A percentile compares a stretch with the other conserved stretches of the same genome.
Conservation (phyloP, 1,140 invertebrate species). For the Adelges cooleyi region DNA sequence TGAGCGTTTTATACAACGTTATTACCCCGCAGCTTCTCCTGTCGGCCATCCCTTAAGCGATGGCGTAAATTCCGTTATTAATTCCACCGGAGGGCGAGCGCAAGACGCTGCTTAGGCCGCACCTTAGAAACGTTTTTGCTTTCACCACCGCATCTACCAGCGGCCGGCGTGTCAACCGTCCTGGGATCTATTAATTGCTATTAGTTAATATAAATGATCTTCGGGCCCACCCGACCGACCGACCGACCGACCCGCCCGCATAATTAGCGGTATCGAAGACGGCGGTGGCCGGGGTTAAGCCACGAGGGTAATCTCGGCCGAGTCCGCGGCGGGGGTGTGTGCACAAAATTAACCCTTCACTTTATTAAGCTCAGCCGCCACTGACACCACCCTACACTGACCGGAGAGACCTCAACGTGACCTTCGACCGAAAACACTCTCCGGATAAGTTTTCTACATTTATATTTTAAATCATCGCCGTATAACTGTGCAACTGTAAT, state of each 20-base stretch:
- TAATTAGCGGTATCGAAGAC: conserved; percentile 17
- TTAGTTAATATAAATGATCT: conserved; percentile 28
- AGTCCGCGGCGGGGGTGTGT: background rate
- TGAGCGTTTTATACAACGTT: background rate
- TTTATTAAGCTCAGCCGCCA: conserved; percentile 1
- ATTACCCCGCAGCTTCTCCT: background rate
- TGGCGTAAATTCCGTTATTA: background rate
- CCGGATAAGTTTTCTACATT: no score
- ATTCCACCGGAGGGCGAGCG: background rate
- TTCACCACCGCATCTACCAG: background rate
- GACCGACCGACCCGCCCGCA: background rate
- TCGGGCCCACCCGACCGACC: background rate
- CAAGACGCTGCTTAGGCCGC: background rate
- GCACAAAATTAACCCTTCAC: conserved; percentile 25
- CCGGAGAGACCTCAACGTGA: background rate
- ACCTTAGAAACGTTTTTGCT: conserved; percentile 10
- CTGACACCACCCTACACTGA: background rate
- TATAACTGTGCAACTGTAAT: no score
- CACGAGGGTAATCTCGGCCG: conserved; percentile 24
- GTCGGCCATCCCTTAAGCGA: no score
- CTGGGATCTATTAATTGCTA: conserved; percentile 26
- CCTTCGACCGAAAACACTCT: no score
- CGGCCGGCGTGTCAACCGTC: conserved; percentile 11
- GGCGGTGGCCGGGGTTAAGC: background rate
- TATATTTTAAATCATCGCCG: no score